phyloP scores from a whole-genome alignment of 2,797 vertebrate species.

The Trematomus bernacchii region DNA sequence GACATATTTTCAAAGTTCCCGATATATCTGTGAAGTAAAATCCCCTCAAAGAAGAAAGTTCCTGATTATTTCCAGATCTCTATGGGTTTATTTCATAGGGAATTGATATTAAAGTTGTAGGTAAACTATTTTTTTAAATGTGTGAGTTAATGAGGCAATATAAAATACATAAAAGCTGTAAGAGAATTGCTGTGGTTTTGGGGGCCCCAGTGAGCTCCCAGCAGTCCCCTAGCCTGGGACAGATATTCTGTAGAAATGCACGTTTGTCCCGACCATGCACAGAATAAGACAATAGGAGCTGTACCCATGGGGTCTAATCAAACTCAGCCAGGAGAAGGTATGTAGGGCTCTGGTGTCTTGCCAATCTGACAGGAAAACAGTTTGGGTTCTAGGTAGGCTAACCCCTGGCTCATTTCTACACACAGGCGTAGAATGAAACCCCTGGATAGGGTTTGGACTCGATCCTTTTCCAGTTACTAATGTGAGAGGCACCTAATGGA shows the following conservation, averaged over 20 bases:
- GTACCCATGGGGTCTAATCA: neutral
- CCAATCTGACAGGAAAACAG: neutral
- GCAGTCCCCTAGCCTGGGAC: neutral
- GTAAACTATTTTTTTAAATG: constrained; percentile 2
- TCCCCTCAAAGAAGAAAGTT: neutral
- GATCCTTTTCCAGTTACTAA: neutral
- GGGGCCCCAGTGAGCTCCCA: neutral
- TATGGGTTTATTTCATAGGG: constrained; percentile 15
- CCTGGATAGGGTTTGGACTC: neutral
- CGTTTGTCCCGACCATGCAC: neutral
- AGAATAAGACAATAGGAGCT: neutral
- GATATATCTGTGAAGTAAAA: constrained; percentile 16
- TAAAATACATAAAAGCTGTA: neutral
- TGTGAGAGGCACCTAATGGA: neutral
- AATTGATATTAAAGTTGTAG: constrained; percentile 13
- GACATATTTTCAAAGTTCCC: constrained; percentile 14
- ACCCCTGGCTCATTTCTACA: too few species aligned
- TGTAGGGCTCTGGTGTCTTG: neutral
- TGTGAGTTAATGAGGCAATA: constrained; percentile 9
- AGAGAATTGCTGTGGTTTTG: neutral
- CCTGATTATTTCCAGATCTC: constrained; percentile 32
- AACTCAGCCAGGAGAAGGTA: neutral
- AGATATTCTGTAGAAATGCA: too few species aligned
- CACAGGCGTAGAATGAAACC: too few species aligned
- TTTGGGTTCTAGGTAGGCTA: neutral